Evolutionary conservation across 2,888 invertebrate genomes (phyloP), one percentile per base, ranked within the genome.

Genomic region (Physocephala rufipes): DNA sequence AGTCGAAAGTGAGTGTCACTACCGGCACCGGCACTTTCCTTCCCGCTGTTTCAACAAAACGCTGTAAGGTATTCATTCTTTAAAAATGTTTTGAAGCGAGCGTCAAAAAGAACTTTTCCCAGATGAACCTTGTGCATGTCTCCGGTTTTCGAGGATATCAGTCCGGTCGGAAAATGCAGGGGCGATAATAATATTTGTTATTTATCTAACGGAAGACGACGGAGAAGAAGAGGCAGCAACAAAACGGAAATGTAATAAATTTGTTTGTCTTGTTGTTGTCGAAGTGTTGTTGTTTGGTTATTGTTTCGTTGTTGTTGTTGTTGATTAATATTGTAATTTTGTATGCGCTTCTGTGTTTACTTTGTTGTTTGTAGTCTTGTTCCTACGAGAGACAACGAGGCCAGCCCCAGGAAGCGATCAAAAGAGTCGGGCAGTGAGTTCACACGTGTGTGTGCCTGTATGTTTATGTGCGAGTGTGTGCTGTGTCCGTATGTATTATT

Each of bases 121-220:
- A 47, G 16, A 47, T n/a, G n/a, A n/a, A n/a, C n/a, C n/a, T n/a
- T n/a, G n/a, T n/a, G n/a, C n/a, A n/a, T n/a, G n/a, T n/a, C 58
- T 15, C 2, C 9, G 28, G 28, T 19, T 28, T 43, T n/a, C n/a
- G n/a, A n/a, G 16, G 30, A 9, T 62, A 30, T 19, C 30, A 55
- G 61, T 68, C 68, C 65, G 36, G 58, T 55, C 74, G 75, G 81
- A 73, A 80, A n/a, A n/a, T n/a, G 78, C 77, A 4, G 77, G 76
- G 78, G 80, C 83, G 82, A 83, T 83, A 83, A 81, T 81, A 82
- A 83, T 82, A 83, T 83, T 83, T 83, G 82, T 83, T 83, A 81
- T 83, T 83, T 83, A 80, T 82, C 82, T 79, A 78, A 76, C 83
- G 83, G 83, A 82, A 83, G 82, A 77, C 76, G 73, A 76, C 4